Conservation (phyloP, 2,113 vertebrate genomes). For the Cnemophilus loriae region DNA sequence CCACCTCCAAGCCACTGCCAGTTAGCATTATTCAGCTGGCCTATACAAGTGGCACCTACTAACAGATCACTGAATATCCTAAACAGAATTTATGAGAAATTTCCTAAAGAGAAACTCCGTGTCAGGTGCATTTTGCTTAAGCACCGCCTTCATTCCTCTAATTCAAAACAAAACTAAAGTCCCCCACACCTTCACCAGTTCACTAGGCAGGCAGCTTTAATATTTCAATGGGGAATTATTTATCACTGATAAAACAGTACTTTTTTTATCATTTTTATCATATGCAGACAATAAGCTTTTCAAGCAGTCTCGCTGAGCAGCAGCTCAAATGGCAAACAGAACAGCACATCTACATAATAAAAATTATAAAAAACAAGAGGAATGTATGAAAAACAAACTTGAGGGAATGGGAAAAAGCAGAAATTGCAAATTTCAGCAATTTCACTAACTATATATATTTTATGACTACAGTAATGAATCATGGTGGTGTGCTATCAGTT, state of each 20-base stretch:
- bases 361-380: not conserved
- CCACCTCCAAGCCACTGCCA: not conserved
- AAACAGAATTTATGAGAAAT: not conserved
- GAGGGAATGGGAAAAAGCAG: not conserved
- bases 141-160: not conserved
- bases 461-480: not conserved
- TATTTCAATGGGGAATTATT: not conserved
- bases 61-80: not conserved
- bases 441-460: not conserved
- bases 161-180: not conserved
- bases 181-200: not conserved
- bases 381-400: not conserved
- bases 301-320: not conserved
- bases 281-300: not conserved
- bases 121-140: not conserved
- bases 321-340: not conserved
- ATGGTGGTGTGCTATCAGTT: not conserved
- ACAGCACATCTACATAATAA: not conserved
- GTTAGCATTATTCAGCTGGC: not conserved
- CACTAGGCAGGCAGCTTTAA: not conserved
- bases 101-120: not conserved
- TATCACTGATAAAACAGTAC: not conserved
- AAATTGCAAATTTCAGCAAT: not conserved
- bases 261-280: not conserved
- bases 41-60: not conserved